These are phyloP conservation scores for Nibea coibor DNA, from an alignment of 2,113 vertebrate genomes.

Conservation along the genomic window DNA sequence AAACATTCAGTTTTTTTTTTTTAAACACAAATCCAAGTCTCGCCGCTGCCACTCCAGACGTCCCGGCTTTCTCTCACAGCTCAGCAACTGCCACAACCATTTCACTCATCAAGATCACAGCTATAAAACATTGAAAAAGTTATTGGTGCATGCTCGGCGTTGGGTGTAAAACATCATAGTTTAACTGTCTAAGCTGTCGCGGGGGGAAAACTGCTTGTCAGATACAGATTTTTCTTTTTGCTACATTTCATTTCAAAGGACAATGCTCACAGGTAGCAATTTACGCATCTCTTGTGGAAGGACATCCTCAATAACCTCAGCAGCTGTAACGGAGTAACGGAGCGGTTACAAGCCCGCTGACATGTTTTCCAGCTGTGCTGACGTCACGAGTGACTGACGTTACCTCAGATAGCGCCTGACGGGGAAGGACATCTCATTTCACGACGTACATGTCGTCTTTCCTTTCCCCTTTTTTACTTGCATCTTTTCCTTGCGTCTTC, in stretches of 20 bases:
- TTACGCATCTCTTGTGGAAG: background rate
- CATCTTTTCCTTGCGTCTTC: background rate
- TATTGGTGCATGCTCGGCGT: background rate
- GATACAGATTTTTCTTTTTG: background rate
- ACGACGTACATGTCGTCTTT: background rate
- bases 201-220: background rate
- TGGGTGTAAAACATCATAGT: constrained; percentile 13
- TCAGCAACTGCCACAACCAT: background rate
- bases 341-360: constrained; percentile 31
- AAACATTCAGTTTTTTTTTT: constrained; percentile 1
- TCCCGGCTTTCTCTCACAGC: background rate
- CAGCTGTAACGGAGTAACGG: background rate
- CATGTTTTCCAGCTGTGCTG: constrained; percentile 19
- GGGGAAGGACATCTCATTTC: constrained; percentile 24
- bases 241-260: background rate
- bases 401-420: constrained; percentile 3
- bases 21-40: background rate
- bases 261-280: background rate
- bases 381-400: constrained; percentile 8
- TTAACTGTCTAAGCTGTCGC: background rate
- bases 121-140: background rate
- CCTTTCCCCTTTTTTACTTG: background rate
- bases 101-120: background rate
- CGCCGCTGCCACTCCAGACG: background rate
- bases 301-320: constrained; percentile 1